Evolutionary conservation across 2,113 vertebrate genomes (phyloP).

Genomic region (Lycaon pictus): DNA sequence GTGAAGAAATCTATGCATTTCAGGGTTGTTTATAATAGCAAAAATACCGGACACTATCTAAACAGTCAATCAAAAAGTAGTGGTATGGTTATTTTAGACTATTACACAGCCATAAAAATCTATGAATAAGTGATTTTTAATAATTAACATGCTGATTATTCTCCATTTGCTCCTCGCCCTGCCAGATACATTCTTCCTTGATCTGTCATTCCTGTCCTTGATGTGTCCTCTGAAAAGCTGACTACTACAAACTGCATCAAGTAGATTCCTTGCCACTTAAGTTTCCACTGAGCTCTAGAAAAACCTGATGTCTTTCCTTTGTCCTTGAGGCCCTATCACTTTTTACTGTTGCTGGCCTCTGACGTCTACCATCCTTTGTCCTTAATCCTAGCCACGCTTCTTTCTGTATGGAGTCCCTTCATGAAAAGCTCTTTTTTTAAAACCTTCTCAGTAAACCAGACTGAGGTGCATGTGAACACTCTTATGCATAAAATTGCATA

Average conservation of each 20-base stretch:
- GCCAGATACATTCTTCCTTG: not conserved
- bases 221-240: not conserved
- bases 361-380: not conserved
- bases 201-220: not conserved
- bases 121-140: not conserved
- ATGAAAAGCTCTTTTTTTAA: not conserved
- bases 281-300: not conserved
- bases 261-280: not conserved
- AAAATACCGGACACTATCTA: not conserved
- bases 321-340: not conserved
- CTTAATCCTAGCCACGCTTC: not conserved
- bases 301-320: not conserved
- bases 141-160: not conserved
- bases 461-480: not conserved
- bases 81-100: not conserved
- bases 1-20: not conserved
- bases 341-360: not conserved
- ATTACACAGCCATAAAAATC: not conserved
- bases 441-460: not conserved
- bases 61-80: not conserved
- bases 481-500: not conserved
- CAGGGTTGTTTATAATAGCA: not conserved
- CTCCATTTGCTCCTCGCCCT: not conserved
- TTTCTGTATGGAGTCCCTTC: not conserved
- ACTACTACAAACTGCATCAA: not conserved